Evolutionary conservation across 2,888 invertebrate species (phyloP), one percentile per base, ranked within the genome.

Genomic region (Phalangium opilio): DNA sequence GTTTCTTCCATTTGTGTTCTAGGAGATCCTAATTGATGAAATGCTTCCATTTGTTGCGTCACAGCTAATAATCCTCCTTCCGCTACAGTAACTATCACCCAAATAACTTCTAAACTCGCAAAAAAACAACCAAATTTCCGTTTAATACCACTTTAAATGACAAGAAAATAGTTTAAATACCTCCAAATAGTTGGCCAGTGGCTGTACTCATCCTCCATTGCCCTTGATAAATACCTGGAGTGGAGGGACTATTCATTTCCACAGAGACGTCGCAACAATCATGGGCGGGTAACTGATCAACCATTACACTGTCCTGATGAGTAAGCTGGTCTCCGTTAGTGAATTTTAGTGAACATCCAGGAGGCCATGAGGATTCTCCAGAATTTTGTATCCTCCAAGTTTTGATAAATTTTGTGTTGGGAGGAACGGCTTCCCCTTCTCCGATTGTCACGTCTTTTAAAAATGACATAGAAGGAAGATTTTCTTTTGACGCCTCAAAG

Each of bases 171-270:
- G 8, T 27, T 27, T 19, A 43, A 49, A 27, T 70, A 89, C 91
- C 90, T 67, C 95, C 95, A 73, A 93, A 90, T 67, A 82, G 85
- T 59, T 82, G 77, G 52, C 90, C 90, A 60, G 79, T 79, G 36
- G 83, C 75, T 49, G 87, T 86, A 61, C 81, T 79, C 73, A 93
- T 75, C 62, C 89, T 78, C 81, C 91, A 95, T 71, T 84, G 82
- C 57, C 84, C 84, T 66, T 81, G 78, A 66, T 82, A 83, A 15
- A 77, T 75, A 11, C 86, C 87, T 36, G 79, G 73, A 48, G 70
- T 64, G 12, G 73, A 67, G 8, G 93, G 91, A 62, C 86, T 84
- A 44, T 75, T 74, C 72, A 91, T 77, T 59, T 81, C 79, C 52
- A 91, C 73, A 58, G 77, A 75, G 46, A 93, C 71, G 61, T 82